Conservation (phyloP, 2,797 vertebrate genomes). For the Cuculus canorus region DNA sequence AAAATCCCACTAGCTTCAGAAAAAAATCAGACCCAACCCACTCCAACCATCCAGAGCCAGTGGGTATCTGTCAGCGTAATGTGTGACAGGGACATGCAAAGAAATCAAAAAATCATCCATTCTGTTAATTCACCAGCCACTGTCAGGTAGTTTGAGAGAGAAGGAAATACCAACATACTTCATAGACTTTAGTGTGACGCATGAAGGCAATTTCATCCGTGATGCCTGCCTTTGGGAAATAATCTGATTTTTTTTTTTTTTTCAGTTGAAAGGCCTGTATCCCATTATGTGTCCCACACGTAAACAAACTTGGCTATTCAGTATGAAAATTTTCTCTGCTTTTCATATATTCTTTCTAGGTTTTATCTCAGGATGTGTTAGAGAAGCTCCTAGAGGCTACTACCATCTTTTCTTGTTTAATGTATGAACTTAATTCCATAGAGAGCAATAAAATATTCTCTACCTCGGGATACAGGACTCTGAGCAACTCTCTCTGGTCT, state of each 20-base stretch:
- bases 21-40: neutral
- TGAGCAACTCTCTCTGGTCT: neutral
- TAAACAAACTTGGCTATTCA: neutral
- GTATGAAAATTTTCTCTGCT: neutral
- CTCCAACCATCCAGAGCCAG: neutral
- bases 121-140: neutral
- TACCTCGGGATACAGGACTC: neutral
- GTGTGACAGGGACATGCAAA: neutral
- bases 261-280: neutral
- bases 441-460: neutral
- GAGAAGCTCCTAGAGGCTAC: neutral
- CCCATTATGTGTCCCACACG: neutral
- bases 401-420: neutral
- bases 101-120: neutral
- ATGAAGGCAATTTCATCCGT: neutral
- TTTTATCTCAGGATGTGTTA: neutral
- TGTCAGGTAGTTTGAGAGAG: neutral
- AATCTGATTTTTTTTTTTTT: neutral
- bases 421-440: neutral
- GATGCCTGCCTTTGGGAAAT: neutral
- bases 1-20: neutral
- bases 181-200: neutral
- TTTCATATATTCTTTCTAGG: neutral
- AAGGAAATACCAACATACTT: neutral
- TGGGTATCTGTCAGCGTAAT: neutral